phyloP scores from a whole-genome alignment of 1,140 invertebrate genomes.

The Diabrotica undecimpunctata region DNA sequence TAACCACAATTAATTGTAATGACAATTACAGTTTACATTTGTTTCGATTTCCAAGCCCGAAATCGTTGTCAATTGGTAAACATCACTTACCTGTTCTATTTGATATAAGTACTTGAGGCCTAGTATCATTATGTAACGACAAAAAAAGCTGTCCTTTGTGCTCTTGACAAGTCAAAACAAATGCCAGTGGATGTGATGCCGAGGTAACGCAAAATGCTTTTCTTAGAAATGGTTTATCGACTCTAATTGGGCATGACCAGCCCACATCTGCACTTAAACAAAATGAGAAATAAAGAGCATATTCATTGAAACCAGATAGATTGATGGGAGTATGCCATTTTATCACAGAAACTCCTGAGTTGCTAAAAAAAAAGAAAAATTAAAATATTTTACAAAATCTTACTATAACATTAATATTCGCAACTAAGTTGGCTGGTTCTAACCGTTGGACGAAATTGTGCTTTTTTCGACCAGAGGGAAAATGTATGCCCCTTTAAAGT shows the following conservation, averaged over 20 bases:
- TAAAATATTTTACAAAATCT: not conserved
- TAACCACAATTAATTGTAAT: no score
- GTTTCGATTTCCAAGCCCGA: no score
- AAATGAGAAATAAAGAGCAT: constrained; percentile 45
- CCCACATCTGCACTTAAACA: constrained; percentile 45
- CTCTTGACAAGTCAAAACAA: constrained; percentile 54
- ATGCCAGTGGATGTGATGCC: constrained; percentile 39
- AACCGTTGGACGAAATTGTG: no score
- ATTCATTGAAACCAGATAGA: constrained; percentile 37
- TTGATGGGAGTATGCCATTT: constrained; percentile 48
- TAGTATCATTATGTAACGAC: constrained; percentile 55
- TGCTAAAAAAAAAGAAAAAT: constrained; percentile 42
- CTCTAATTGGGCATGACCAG: constrained; percentile 55
- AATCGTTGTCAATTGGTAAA: no score
- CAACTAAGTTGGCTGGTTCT: no score
- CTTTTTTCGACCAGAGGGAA: no score
- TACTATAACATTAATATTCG: no score
- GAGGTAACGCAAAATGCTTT: constrained; percentile 48
- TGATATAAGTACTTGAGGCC: constrained; percentile 50
- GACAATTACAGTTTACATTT: no score
- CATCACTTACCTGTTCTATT: constrained; percentile 34
- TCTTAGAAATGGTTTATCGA: constrained; percentile 51
- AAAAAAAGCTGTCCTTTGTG: constrained; percentile 57
- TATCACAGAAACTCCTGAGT: constrained; percentile 50
- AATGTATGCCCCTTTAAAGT: no score